Percentiles rank a stretch among this genome's conserved stretches.
Evolutionary conservation across 2,797 vertebrate species (phyloP).

Genomic region (Ptychobarbus kaznakovi): DNA sequence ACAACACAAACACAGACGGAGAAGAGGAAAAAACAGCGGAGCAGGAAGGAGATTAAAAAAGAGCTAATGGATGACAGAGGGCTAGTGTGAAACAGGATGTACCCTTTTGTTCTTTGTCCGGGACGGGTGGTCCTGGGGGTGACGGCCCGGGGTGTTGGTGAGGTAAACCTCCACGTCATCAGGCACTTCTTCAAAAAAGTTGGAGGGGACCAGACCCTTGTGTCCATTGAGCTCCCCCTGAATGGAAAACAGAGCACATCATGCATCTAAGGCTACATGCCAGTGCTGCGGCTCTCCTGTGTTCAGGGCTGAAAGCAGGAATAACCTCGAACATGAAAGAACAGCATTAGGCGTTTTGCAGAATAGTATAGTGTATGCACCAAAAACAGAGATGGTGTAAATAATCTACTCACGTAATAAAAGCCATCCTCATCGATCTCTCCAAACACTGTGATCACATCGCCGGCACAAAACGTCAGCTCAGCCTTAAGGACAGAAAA

Average conservation of each 20-base stretch:
- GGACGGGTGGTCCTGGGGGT: slow-evolving; percentile 82
- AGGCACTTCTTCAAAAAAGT: slow-evolving; percentile 99
- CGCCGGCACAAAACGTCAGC: slow-evolving; percentile 95
- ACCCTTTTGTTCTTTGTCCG: slow-evolving; percentile 97
- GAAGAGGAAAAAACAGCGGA: slow-evolving; percentile 64
- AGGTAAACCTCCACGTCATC: slow-evolving; percentile 97
- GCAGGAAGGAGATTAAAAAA: slow-evolving; percentile 50
- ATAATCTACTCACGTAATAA: slow-evolving; percentile 89
- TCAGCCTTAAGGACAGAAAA: slow-evolving; percentile 81
- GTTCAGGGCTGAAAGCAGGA: not conserved
- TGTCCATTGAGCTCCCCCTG: slow-evolving; percentile 97
- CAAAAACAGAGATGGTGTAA: slow-evolving; percentile 5
- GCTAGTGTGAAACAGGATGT: slow-evolving; percentile 83
- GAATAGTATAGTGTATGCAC: not conserved
- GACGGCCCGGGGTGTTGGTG: slow-evolving; percentile 83
- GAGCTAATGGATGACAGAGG: slow-evolving; percentile 76
- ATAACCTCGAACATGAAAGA: not conserved
- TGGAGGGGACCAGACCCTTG: slow-evolving; percentile 97
- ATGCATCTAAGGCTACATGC: not conserved
- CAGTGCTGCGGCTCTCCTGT: not conserved
- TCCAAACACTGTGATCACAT: slow-evolving; percentile 93
- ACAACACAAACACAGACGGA: slow-evolving; percentile 68
- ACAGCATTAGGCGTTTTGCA: not conserved
- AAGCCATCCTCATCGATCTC: slow-evolving; percentile 99
- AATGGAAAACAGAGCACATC: not conserved